Evolutionary conservation across 2,113 vertebrate species (phyloP).

Genomic region (Apodemus sylvaticus): DNA sequence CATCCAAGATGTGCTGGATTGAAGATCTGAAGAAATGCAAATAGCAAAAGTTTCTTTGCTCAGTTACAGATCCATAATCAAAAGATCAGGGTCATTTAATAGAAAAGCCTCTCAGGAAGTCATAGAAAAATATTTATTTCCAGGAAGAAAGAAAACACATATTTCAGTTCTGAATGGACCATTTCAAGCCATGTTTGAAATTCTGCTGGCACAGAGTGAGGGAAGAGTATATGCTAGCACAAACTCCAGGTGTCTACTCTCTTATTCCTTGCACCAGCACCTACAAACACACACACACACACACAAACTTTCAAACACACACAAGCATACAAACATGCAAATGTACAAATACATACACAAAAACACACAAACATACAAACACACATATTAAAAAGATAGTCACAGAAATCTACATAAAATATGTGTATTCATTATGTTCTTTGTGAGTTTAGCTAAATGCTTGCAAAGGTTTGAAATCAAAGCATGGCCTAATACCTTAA

Average conservation of each 20-base stretch:
- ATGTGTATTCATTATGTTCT: background rate
- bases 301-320: background rate
- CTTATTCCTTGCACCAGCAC: background rate
- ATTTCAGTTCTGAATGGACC: background rate
- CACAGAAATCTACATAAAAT: background rate
- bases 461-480: constrained; percentile 17
- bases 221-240: background rate
- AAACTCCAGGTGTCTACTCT: background rate
- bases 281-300: background rate
- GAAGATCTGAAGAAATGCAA: background rate
- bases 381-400: background rate
- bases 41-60: background rate
- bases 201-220: background rate
- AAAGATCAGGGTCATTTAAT: background rate
- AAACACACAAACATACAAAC: background rate
- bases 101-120: background rate
- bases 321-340: too few species aligned
- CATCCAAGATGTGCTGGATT: background rate
- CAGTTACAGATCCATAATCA: background rate
- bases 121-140: background rate
- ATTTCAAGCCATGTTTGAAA: constrained; percentile 17
- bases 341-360: background rate
- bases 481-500: background rate
- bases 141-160: background rate
- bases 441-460: background rate